These are phyloP conservation scores for Erpornis zantholeuca DNA, from an alignment of 2,113 vertebrate genomes.

Conservation along the genomic window DNA sequence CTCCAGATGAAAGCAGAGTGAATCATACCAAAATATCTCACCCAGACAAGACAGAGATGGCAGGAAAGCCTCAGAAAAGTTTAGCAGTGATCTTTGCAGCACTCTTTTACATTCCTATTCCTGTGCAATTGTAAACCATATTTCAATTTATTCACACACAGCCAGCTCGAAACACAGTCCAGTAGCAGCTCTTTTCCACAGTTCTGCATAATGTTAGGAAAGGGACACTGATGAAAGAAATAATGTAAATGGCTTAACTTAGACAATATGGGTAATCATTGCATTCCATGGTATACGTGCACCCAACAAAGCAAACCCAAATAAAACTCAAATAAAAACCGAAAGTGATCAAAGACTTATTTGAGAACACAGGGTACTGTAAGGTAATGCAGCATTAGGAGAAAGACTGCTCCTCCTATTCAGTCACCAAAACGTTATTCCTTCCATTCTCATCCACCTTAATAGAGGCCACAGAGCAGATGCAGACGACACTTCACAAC, in stretches of 20 bases:
- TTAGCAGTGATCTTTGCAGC: not conserved
- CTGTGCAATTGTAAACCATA: not conserved
- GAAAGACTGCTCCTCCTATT: not conserved
- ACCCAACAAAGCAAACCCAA: not conserved
- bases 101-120: not conserved
- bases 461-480: conserved; percentile 5
- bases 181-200: not conserved
- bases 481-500: conserved; percentile 2
- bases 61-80: not conserved
- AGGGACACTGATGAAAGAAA: not conserved
- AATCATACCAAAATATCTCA: not conserved
- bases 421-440: conserved; percentile 30
- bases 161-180: not conserved
- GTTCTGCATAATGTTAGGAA: not conserved
- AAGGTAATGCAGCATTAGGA: not conserved
- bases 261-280: not conserved
- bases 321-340: not conserved
- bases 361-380: not conserved
- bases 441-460: conserved; percentile 20
- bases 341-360: not conserved
- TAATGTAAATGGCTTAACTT: conserved; percentile 5
- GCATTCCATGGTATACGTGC: not conserved
- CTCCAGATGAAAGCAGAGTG: not conserved
- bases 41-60: not conserved
- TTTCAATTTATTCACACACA: not conserved